Evolutionary conservation across 1,140 invertebrate species (phyloP), one percentile per base, ranked within the genome.

Genomic region (Epicauta chinensis): DNA sequence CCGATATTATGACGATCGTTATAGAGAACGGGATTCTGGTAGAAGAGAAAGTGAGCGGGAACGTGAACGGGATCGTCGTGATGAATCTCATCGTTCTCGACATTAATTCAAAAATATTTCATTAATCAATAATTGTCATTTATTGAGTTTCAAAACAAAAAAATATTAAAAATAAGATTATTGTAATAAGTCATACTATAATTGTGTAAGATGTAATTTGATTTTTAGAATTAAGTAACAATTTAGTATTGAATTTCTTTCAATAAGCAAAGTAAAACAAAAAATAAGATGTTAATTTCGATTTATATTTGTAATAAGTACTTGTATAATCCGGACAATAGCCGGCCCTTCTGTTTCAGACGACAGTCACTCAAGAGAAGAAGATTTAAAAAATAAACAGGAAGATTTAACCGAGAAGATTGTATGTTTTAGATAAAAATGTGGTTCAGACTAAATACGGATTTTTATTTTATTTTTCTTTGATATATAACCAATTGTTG

Each of bases 1-100:
- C 29, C 79, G 85, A 55, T 90, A 89, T 76, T 89, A 90, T 75
- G 86, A 89, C 59, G 86, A 88, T 70, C 76, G 87, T 55, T 88
- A 89, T 74, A 79, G 85, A 61, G 84, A 87, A 64, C 76, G 82
- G 51, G 77, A 78, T 29, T 59, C 74, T 64, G 75, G 75, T 61
- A 69, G 75, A 53, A 72, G 83, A 51, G 84, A 85, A 58, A 73
- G 78, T 10, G 80, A 81, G 59, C 73, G 81, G 10, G 82, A 84
- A 60, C 69, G 81, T 16, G 82, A 84, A 68, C 69, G 80, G 23
- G 79, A 85, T 64, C 73, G 82, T 17, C 80, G 85, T 40, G 81
- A 86, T 55, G 83, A 86, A 62, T 74, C 78, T 10, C 83, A 89
- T 72, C 80, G 86, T 53, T 83, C 83, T 41, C 73, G 84, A 60